A percentile compares a stretch with the other conserved stretches of the same genome.
Conservation (phyloP, 2,113 vertebrate genomes). For the Parotia lawesii region DNA sequence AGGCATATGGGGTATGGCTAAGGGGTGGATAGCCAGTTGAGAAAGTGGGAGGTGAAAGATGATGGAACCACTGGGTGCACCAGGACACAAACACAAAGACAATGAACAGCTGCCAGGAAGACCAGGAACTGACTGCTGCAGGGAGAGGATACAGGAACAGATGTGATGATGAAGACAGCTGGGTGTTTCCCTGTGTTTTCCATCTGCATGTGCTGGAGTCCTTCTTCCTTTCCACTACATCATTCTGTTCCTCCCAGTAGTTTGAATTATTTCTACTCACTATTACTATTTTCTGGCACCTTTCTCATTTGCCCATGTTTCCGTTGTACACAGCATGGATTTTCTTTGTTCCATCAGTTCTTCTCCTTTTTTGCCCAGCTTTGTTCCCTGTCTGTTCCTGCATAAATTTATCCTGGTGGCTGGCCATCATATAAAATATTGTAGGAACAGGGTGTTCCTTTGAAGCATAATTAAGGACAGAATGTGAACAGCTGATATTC, state of each 20-base stretch:
- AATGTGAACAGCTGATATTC: conserved; percentile 18
- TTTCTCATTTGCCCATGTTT: background rate
- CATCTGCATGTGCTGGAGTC: background rate
- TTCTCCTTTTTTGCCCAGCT: background rate
- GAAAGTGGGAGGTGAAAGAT: background rate
- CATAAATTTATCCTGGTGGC: conserved; percentile 7
- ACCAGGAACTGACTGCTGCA: background rate
- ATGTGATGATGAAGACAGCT: background rate
- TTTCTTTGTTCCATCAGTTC: background rate
- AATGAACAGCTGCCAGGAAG: background rate
- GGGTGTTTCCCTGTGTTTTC: background rate
- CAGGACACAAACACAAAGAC: background rate
- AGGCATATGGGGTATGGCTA: background rate
- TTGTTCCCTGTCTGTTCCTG: conserved; percentile 5
- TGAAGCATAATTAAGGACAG: conserved; percentile 15
- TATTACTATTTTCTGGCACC: background rate
- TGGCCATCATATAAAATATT: conserved; percentile 17
- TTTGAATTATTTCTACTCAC: background rate
- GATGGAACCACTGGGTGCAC: background rate
- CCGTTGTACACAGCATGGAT: background rate
- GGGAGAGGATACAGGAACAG: background rate
- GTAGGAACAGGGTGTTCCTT: conserved; percentile 41
- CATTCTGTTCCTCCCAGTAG: background rate
- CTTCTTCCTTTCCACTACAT: background rate
- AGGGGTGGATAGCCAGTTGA: background rate